These are phyloP conservation scores for Dryas iulia DNA, from an alignment of 1,140 invertebrate species.

Conservation along the genomic window DNA sequence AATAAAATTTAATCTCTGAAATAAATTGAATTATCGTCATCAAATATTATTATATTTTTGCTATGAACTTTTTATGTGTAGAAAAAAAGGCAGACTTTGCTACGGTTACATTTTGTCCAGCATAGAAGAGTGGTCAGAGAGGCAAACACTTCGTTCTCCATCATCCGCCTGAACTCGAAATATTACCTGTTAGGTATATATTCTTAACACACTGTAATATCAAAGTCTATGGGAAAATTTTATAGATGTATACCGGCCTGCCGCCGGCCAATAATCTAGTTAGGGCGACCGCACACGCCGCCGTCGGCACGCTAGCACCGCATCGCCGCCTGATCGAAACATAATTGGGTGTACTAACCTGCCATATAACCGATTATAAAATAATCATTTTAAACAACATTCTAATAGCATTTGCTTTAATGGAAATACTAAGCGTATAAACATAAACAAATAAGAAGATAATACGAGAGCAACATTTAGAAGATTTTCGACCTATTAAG, in stretches of 20 bases:
- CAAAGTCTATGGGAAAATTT: constrained; percentile 22
- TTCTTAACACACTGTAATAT: neutral
- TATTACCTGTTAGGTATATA: neutral
- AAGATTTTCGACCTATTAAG: too few relatives aligned
- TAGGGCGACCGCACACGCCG: constrained; percentile 59
- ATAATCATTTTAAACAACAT: constrained; percentile 41
- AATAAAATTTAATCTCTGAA: too few relatives aligned
- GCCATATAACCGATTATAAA: constrained; percentile 55
- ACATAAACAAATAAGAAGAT: neutral
- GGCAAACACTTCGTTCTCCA: too few relatives aligned
- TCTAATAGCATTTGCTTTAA: neutral
- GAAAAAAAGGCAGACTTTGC: neutral
- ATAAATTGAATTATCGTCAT: too few relatives aligned
- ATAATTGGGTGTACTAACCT: constrained; percentile 71
- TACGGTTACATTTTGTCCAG: too few relatives aligned
- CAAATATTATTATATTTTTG: too few relatives aligned
- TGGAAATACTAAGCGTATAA: neutral
- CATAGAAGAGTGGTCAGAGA: too few relatives aligned
- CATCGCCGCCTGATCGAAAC: constrained; percentile 58
- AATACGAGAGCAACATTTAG: too few relatives aligned
- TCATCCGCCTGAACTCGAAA: too few relatives aligned
- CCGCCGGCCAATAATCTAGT: constrained; percentile 57
- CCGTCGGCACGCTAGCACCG: constrained; percentile 45
- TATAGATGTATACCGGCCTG: constrained; percentile 17
- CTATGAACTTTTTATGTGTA: neutral